Evolutionary conservation across 2,797 vertebrate genomes (phyloP).

Genomic region (Capromys pilorides): DNA sequence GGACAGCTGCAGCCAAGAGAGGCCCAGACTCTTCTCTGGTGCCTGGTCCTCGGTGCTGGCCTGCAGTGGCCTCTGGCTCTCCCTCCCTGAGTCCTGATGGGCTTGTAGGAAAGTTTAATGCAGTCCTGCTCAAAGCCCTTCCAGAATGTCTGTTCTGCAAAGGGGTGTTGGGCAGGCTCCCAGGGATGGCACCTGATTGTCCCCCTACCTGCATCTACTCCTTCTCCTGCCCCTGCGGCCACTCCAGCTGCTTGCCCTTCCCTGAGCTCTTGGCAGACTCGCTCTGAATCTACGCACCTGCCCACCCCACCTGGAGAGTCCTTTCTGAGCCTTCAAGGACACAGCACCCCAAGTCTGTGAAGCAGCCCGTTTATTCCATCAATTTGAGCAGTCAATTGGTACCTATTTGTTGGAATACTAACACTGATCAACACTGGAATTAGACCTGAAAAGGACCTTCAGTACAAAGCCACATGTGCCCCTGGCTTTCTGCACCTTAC

Average conservation of each 20-base stretch:
- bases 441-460: not conserved
- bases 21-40: not conserved
- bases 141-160: accelerated
- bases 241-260: accelerated
- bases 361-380: not conserved
- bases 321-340: not conserved
- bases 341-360: not conserved
- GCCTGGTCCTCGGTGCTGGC: not conserved
- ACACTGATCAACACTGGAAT: not conserved
- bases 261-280: accelerated
- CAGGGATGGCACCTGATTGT: not conserved
- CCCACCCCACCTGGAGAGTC: accelerated
- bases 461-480: not conserved
- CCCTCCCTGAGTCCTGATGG: not conserved
- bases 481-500: not conserved
- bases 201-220: accelerated
- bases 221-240: too few species aligned
- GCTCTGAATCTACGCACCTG: accelerated
- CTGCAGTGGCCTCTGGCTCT: accelerated
- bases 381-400: not conserved
- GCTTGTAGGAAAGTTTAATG: accelerated
- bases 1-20: not conserved
- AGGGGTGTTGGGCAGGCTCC: accelerated
- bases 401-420: not conserved
- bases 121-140: accelerated